Base-by-base conservation (phyloP, 2,888 invertebrate genomes). In the Hirtodrosophila histrioides region DNA sequence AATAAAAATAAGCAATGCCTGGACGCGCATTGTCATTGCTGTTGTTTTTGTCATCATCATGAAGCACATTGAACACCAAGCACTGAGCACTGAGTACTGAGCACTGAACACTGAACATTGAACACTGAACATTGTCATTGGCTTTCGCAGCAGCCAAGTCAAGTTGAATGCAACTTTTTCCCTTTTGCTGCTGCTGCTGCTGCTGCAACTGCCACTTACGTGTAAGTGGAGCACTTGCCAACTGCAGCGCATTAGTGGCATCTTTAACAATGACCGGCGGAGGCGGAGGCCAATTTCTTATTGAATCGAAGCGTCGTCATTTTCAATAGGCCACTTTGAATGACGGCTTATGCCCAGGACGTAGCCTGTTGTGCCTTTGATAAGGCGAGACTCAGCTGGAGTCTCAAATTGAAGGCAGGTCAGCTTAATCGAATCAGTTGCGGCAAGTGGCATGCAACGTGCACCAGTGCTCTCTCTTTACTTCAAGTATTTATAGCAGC, bases 1-100 rank as follows among this genome's bases (percentile, higher is more conserved):
- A 83, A 83, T 87, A 87, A 85, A 87, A 87, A 87, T 82, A 82
- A 85, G 82, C 87, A 87, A 81, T 70, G 78, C 69, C 85, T 70
- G 69, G 63, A 33, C 65, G 57, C 71, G 77, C 64, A 54, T 69
- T 75, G 74, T 69, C 69, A 56, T 43, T 58, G 49, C 44, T 53
- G 46, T 43, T 67, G 44, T 41, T 44, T 43, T 63, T 68, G 54
- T 31, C 51, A 53, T 75, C 76, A 75, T 83, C 86, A 78, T 61
- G 84, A 58, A 83, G 63, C 78, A 66, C 75, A 86, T 86, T 80
- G 84, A 86, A 78, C 83, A 83, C 37, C 71, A 49, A 73, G 44
- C 55, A 40, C 48, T 36, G 44, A 61, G 24, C 33, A 58, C 58
- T 48, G 43, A 69, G 39, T 37, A 37, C 39, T 17, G 44, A 29